A percentile compares a stretch with the other conserved stretches of the same genome.
phyloP scores from a whole-genome alignment of 1,140 invertebrate species.

The Eriosoma lanigerum region DNA sequence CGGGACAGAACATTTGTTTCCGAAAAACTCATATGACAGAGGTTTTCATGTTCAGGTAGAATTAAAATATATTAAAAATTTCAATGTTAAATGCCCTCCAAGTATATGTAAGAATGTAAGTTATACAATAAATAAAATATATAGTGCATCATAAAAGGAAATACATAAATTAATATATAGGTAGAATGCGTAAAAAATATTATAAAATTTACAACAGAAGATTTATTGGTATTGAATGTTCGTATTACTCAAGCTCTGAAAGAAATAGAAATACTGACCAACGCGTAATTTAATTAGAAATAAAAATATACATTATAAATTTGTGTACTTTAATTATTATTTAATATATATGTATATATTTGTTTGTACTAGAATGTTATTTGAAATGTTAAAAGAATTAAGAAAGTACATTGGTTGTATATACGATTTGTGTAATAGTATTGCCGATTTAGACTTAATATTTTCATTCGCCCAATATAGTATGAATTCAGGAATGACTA shows the following conservation, averaged over 20 bases:
- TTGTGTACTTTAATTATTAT: background rate
- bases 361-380: slow-evolving; percentile 63
- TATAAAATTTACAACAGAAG: slow-evolving; percentile 76
- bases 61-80: slow-evolving; percentile 58
- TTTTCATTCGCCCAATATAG: slow-evolving; percentile 72
- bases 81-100: slow-evolving; percentile 65
- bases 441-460: slow-evolving; percentile 79
- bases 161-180: slow-evolving; percentile 58
- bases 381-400: slow-evolving; percentile 65
- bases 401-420: slow-evolving; percentile 71
- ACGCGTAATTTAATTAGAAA: slow-evolving; percentile 66
- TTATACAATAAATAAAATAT: background rate
- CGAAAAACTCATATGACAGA: slow-evolving; percentile 68
- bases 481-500: slow-evolving; percentile 60
- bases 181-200: slow-evolving; percentile 65
- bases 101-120: slow-evolving; percentile 58
- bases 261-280: slow-evolving; percentile 79
- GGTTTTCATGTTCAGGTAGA: slow-evolving; percentile 77
- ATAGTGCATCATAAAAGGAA: background rate
- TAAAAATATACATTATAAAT: background rate
- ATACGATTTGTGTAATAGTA: slow-evolving; percentile 76
- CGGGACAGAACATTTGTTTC: slow-evolving; percentile 64
- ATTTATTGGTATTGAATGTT: slow-evolving; percentile 69
- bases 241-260: slow-evolving; percentile 72
- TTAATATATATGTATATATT: background rate